Evolutionary conservation across 2,113 vertebrate species (phyloP).

Genomic region (Phalacrocorax carbo): DNA sequence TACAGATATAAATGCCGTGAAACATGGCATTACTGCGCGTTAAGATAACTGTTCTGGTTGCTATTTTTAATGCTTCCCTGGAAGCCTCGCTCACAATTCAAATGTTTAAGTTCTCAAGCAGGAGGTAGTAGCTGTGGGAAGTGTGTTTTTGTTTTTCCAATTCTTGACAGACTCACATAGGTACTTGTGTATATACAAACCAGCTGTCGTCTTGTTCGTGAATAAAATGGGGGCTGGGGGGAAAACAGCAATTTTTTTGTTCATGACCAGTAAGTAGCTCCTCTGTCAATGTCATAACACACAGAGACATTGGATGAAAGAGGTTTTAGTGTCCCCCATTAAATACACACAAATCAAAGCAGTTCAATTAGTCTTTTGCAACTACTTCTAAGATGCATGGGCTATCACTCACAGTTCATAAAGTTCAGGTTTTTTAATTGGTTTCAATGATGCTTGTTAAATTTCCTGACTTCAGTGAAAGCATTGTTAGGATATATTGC

Average conservation of each 20-base stretch:
- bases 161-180: constrained; percentile 13
- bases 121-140: constrained; percentile 50
- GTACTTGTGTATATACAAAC: not conserved
- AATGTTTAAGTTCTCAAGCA: constrained; percentile 23
- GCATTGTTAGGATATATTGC: not conserved
- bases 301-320: not conserved
- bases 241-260: not conserved
- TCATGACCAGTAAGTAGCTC: not conserved
- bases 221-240: not conserved
- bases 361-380: not conserved
- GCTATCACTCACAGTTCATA: not conserved
- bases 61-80: constrained; percentile 40
- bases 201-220: constrained; percentile 22
- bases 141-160: constrained; percentile 36
- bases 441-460: not conserved
- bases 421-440: not conserved
- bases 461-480: not conserved
- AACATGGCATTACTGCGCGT: not conserved
- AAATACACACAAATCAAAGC: not conserved
- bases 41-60: constrained; percentile 2
- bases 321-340: not conserved
- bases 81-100: constrained; percentile 10
- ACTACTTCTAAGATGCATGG: not conserved
- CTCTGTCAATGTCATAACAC: not conserved
- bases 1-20: not conserved